phyloP scores from a whole-genome alignment of 2,113 vertebrate species.

The Nycticorax nycticorax region DNA sequence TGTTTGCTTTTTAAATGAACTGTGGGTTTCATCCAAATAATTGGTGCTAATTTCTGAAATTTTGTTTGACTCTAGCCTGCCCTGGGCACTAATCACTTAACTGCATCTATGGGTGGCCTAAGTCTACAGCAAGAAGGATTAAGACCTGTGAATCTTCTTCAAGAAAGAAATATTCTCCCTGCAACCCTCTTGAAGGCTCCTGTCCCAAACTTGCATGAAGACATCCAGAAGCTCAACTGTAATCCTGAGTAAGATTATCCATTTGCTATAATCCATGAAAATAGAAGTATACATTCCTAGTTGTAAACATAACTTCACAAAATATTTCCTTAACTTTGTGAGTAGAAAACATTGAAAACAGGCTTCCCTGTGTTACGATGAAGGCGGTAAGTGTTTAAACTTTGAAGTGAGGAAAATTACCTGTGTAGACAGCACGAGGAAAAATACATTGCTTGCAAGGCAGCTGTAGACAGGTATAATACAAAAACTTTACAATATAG shows the following conservation, averaged over 20 bases:
- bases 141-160: slow-evolving; percentile 91
- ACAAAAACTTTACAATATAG: background rate
- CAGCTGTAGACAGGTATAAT: background rate
- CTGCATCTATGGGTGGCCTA: slow-evolving; percentile 82
- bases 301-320: background rate
- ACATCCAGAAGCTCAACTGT: slow-evolving; percentile 94
- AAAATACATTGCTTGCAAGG: background rate
- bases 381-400: background rate
- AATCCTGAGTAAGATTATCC: slow-evolving; percentile 87
- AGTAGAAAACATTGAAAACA: background rate
- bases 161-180: slow-evolving; percentile 94
- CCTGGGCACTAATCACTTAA: slow-evolving; percentile 83
- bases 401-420: background rate
- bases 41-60: slow-evolving; percentile 18
- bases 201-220: slow-evolving; percentile 89
- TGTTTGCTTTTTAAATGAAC: background rate
- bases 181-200: slow-evolving; percentile 79
- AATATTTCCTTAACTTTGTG: background rate
- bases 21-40: background rate
- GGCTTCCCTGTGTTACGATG: background rate
- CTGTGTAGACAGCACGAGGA: background rate
- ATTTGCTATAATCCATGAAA: background rate
- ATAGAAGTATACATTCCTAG: background rate
- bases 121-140: slow-evolving; percentile 89
- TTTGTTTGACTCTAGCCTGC: slow-evolving; percentile 66